Evolutionary conservation across 2,113 vertebrate genomes (phyloP).

Genomic region (Montifringilla adamsi): DNA sequence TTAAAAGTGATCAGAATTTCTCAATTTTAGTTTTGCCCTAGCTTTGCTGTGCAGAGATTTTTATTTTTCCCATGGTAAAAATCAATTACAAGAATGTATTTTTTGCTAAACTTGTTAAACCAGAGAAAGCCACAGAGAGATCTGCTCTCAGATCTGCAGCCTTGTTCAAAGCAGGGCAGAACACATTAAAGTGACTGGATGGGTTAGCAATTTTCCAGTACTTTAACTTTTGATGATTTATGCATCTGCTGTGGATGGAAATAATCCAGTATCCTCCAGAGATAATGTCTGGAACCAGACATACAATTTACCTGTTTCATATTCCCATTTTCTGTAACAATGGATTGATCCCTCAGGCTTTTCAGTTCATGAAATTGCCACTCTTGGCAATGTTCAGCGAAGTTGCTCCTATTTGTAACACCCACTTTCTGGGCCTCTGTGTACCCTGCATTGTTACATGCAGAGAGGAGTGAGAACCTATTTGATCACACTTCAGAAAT

Average conservation of each 20-base stretch:
- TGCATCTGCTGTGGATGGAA: neutral
- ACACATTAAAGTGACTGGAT: neutral
- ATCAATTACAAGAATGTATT: neutral
- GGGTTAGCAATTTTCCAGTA: neutral
- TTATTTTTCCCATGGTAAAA: neutral
- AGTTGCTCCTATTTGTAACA: neutral
- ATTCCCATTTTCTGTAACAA: constrained; percentile 50
- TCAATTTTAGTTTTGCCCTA: neutral
- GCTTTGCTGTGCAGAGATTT: neutral
- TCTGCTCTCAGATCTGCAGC: neutral
- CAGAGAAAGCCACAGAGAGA: neutral
- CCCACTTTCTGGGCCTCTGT: neutral
- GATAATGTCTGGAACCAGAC: constrained; percentile 39
- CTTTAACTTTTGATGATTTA: neutral
- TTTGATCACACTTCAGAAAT: neutral
- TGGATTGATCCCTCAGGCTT: neutral
- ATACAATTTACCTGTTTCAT: constrained; percentile 56
- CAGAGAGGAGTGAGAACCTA: neutral
- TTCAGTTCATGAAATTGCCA: neutral
- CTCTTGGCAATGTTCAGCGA: neutral
- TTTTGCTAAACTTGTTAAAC: neutral
- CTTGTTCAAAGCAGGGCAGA: neutral
- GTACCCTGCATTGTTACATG: neutral
- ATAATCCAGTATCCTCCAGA: neutral
- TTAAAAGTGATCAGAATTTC: neutral